Percentiles rank a stretch among this genome's conserved stretches.
phyloP scores from a whole-genome alignment of 2,113 vertebrate species.

The Diphyllodes magnificus region DNA sequence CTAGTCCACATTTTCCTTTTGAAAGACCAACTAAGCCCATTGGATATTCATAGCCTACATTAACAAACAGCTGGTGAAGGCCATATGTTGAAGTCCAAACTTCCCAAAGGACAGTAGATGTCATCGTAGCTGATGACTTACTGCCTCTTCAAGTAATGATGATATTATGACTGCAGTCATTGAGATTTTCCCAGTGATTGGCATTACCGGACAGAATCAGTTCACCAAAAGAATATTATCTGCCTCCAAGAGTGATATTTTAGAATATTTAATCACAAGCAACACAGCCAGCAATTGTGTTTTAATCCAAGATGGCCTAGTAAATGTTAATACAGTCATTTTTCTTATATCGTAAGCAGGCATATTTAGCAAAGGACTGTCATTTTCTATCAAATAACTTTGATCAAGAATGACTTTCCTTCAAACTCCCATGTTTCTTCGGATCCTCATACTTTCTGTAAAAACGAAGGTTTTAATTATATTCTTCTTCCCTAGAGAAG shows the following conservation, averaged over 20 bases:
- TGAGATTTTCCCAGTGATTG: background rate
- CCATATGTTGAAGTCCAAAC: background rate
- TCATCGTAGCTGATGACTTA: background rate
- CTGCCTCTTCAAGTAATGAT: background rate
- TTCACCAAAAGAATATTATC: background rate
- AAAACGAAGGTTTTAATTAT: conserved; percentile 34
- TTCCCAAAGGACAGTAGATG: background rate
- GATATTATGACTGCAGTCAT: background rate
- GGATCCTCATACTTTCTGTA: background rate
- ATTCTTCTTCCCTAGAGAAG: conserved; percentile 2
- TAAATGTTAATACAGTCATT: background rate
- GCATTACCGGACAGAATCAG: background rate
- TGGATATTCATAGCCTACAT: background rate
- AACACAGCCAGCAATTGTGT: background rate
- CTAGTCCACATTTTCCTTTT: background rate
- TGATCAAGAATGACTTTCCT: background rate
- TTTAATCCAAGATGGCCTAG: background rate
- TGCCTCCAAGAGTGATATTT: background rate
- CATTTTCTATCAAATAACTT: conserved; percentile 6
- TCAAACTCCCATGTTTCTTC: background rate
- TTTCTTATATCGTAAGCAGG: background rate
- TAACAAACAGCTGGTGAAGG: background rate
- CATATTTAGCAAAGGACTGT: background rate
- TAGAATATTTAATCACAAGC: background rate
- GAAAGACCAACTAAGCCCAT: background rate